phyloP scores from a whole-genome alignment of 2,888 invertebrate genomes.

The Drosophila phalerata region DNA sequence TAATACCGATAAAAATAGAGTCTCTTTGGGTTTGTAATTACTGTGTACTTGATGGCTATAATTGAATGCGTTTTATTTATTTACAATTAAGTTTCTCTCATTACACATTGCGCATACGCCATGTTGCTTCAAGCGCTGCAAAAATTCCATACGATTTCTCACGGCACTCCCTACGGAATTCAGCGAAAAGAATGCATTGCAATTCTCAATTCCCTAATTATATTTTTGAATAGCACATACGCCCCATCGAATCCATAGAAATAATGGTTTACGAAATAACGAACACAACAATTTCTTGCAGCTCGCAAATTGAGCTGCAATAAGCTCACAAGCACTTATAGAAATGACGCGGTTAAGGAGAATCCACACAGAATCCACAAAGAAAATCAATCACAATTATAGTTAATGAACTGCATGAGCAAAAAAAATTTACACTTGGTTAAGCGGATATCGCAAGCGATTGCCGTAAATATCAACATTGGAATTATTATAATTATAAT shows the following conservation, averaged over 20 bases:
- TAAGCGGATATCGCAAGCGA: slow-evolving; percentile 1
- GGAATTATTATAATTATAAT: slow-evolving; percentile 25
- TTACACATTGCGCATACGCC: slow-evolving; percentile 37
- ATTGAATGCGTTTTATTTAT: not conserved
- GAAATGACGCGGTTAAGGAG: slow-evolving; percentile 11
- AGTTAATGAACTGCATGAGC: slow-evolving; percentile 33
- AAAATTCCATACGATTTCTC: slow-evolving; percentile 2
- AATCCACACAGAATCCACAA: not conserved
- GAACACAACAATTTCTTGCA: slow-evolving; percentile 16
- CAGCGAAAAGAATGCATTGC: slow-evolving; percentile 30
- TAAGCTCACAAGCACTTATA: slow-evolving; percentile 17
- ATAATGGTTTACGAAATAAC: slow-evolving; percentile 2
- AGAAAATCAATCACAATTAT: slow-evolving; percentile 49
- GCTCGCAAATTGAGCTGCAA: slow-evolving; percentile 32
- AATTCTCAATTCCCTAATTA: slow-evolving; percentile 37
- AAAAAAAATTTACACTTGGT: slow-evolving; percentile 10
- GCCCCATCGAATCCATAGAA: slow-evolving; percentile 27
- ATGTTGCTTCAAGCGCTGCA: slow-evolving; percentile 6
- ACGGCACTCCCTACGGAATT: slow-evolving; percentile 3
- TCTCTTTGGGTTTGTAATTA: not conserved
- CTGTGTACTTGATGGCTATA: not conserved
- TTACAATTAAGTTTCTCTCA: not conserved
- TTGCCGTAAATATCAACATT: slow-evolving; percentile 14
- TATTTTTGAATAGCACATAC: slow-evolving; percentile 41
- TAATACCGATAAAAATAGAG: too few species aligned